Percentiles rank a stretch among this genome's conserved stretches.
Evolutionary conservation across 2,113 vertebrate genomes (phyloP).

Genomic region (Corythaeola cristata): DNA sequence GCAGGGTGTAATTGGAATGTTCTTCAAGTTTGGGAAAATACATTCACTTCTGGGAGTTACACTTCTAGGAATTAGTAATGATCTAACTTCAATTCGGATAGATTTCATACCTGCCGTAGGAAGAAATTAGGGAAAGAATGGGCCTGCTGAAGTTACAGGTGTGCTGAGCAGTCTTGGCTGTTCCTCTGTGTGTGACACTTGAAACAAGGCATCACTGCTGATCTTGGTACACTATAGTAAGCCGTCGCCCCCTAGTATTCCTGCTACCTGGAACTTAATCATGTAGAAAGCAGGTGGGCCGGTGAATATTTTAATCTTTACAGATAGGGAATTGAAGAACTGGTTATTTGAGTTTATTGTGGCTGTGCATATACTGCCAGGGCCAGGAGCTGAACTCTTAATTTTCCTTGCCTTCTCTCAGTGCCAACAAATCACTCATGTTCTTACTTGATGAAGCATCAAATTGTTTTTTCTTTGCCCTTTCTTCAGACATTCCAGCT

Average conservation of each 20-base stretch:
- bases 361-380: not conserved
- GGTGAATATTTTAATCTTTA: not conserved
- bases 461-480: not conserved
- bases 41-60: not conserved
- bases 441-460: not conserved
- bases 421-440: not conserved
- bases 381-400: not conserved
- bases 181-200: not conserved
- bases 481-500: constrained; percentile 94
- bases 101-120: not conserved
- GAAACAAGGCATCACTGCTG: not conserved
- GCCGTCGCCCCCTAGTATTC: not conserved
- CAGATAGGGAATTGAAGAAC: not conserved
- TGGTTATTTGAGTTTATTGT: not conserved
- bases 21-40: not conserved
- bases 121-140: not conserved
- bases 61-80: not conserved
- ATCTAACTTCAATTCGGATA: not conserved
- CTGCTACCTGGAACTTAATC: not conserved
- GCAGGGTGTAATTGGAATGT: not conserved
- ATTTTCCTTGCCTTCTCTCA: not conserved
- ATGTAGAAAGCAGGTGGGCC: not conserved
- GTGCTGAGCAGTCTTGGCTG: not conserved
- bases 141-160: not conserved
- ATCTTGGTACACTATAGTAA: not conserved